Evolutionary conservation across 2,797 vertebrate genomes (phyloP), one percentile per base, ranked within the genome.

Genomic region (Channallabes apus): DNA sequence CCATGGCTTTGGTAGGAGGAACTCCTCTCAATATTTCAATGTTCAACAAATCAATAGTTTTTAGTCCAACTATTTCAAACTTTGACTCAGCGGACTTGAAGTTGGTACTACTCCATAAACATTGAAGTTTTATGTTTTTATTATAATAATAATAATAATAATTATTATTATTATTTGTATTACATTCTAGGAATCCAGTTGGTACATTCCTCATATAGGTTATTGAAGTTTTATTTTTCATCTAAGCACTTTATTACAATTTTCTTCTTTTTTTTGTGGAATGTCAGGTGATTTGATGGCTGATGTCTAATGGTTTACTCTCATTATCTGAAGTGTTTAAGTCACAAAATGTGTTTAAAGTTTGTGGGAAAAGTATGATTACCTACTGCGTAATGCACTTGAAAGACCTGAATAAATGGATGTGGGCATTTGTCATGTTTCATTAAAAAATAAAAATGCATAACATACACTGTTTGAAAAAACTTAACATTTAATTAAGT

Each of bases 191-290:
- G n/a, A 56, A 83, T 76, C 38, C n/a, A 58, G 1, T 35, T 58
- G 78, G 29, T 69, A 41, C 17, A 78, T 86, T 87, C 84, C 22
- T 51, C 8, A 65, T 83, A 59, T 67, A 12, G 76, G 32, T 18
- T 29, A 72, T 89, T 72, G 79, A 81, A 84, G 67, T 7, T 64
- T 77, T 35, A 77, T 87, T 84, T 72, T 83, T 54, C 72, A 81
- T 82, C 64, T 65, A 87, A 89, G 91, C 91, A 92, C 90, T 91
- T 91, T 91, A 92, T 89, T 90, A 72, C 58, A 59, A 41, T 88
- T 85, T 73, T 88, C 81, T 59, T 89, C 84, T 72, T n/a, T 35
- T 35, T 86, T 86, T 72, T n/a, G 29, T 22, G 6, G 11, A 86
- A 72, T 86, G 83, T 86, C 73, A 62, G 59, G 59, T 85, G 22